A percentile compares a stretch with the other conserved stretches of the same genome.
phyloP scores from a whole-genome alignment of 1,140 invertebrate species.

The Tetraneura akinire region DNA sequence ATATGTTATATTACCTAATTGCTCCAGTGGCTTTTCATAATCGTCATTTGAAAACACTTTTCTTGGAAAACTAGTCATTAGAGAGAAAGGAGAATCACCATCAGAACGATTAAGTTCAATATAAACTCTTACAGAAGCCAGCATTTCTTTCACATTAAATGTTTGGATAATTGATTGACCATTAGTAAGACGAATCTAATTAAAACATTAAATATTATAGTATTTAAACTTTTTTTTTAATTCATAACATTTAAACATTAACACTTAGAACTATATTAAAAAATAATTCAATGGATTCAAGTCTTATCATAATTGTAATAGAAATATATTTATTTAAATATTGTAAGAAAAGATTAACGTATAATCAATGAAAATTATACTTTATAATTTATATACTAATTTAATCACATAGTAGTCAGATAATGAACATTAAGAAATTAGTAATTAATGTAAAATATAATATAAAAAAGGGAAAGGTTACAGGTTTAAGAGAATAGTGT shows the following conservation, averaged over 20 bases:
- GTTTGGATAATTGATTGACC: slow-evolving; percentile 73
- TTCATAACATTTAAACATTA: no score
- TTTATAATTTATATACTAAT: no score
- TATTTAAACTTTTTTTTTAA: no score
- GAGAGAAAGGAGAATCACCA: slow-evolving; percentile 66
- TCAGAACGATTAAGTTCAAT: slow-evolving; percentile 78
- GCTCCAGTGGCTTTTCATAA: slow-evolving; percentile 80
- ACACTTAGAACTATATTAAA: not conserved
- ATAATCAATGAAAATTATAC: no score
- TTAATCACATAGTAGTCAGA: no score
- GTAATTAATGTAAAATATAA: no score
- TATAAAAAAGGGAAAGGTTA: no score
- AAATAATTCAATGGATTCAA: not conserved
- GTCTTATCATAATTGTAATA: not conserved
- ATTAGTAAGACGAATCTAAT: slow-evolving; percentile 66
- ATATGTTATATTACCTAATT: slow-evolving; percentile 73
- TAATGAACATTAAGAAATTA: no score
- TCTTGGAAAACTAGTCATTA: slow-evolving; percentile 86
- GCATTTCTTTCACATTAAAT: slow-evolving; percentile 82
- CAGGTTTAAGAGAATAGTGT: no score
- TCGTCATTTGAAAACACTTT: slow-evolving; percentile 84
- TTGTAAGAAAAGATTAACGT: no score
- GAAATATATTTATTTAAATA: no score
- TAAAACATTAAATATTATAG: not conserved
- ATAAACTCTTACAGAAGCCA: slow-evolving; percentile 84